Conservation (phyloP, 2,888 invertebrate species). For the Diarsia dahlii region DNA sequence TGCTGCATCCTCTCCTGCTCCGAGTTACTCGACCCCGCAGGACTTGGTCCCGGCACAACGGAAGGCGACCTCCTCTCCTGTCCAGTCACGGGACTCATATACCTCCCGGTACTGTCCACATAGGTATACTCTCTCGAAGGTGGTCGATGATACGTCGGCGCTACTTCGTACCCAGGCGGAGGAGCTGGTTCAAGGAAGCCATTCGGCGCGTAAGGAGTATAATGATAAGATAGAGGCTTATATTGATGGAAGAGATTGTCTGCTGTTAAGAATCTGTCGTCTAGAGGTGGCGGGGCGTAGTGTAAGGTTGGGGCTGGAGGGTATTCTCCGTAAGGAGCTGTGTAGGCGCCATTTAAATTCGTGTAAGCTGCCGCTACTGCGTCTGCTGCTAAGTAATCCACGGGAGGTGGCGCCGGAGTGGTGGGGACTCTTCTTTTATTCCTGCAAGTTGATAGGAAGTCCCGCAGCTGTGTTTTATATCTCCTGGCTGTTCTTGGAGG, state of each 20-base stretch:
- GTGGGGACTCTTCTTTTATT: slow-evolving; percentile 93
- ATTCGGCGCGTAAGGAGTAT: slow-evolving; percentile 94
- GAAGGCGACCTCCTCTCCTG: slow-evolving; percentile 92
- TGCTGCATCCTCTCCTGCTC: slow-evolving; percentile 86
- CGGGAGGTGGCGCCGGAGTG: slow-evolving; percentile 92
- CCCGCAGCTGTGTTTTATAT: slow-evolving; percentile 98
- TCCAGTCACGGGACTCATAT: slow-evolving; percentile 92
- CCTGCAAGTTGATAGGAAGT: slow-evolving; percentile 97
- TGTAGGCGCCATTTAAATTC: slow-evolving; percentile 94
- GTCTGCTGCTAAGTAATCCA: slow-evolving; percentile 93
- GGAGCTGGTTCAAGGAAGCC: slow-evolving; percentile 95
- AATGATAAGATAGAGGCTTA: slow-evolving; percentile 96
- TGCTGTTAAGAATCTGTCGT: slow-evolving; percentile 94
- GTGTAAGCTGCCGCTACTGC: slow-evolving; percentile 95
- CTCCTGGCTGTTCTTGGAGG: slow-evolving; percentile 96
- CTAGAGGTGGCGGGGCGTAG: slow-evolving; percentile 92
- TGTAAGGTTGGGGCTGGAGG: slow-evolving; percentile 93
- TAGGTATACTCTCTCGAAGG: slow-evolving; percentile 91
- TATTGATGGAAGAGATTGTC: slow-evolving; percentile 98
- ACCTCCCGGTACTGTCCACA: slow-evolving; percentile 90
- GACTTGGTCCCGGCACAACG: slow-evolving; percentile 88
- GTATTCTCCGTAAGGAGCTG: slow-evolving; percentile 94
- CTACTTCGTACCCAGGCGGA: slow-evolving; percentile 90
- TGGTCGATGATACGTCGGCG: slow-evolving; percentile 92
- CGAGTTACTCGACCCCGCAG: slow-evolving; percentile 86